Evolutionary conservation across 2,888 invertebrate genomes (phyloP), one percentile per base, ranked within the genome.

Genomic region (Tenthredo amoena): DNA sequence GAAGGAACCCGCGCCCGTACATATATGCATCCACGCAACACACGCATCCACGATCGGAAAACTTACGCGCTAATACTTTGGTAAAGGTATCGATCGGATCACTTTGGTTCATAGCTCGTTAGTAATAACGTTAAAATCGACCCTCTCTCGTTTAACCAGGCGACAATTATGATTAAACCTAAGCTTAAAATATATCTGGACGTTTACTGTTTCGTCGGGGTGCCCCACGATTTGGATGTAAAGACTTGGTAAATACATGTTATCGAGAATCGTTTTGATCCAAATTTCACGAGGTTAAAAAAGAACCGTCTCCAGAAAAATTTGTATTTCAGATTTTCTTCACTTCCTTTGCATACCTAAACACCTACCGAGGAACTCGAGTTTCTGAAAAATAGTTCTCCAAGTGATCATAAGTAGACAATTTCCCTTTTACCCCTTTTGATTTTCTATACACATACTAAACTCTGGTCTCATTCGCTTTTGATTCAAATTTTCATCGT

Each of bases 21-120:
- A 10, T 55, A 50, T 26, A 34, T 26, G 7, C 81, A 81, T 81
- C 62, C 81, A 81, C 40, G 10, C 62, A 81, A 58, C 65, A 55
- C 81, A 62, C 37, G 40, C 81, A 81, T 58, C 62, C 62, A 62
- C 65, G 81, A 81, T 72, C 37, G 43, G 68, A 85, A 85, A 84
- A 87, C 92, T 92, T 92, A 92, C 89, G 85, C 88, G 88, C 92
- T 92, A 92, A 88, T 92, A 92, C 92, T 92, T 92, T 92, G 91
- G 90, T 89, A 89, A 91, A 90, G 86, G 86, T 83, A 71, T 87
- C 88, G 87, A 87, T 87, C 89, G 87, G 86, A 87, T 87, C 86
- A 85, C 87, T 88, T 88, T 86, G 87, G 87, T 62, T 89, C n/a
- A 88, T 88, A 87, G 88, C 87, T 89, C 86, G 85, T 86, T 85